Base-by-base conservation (phyloP, 2,113 vertebrate genomes). In the Rallus limicola region DNA sequence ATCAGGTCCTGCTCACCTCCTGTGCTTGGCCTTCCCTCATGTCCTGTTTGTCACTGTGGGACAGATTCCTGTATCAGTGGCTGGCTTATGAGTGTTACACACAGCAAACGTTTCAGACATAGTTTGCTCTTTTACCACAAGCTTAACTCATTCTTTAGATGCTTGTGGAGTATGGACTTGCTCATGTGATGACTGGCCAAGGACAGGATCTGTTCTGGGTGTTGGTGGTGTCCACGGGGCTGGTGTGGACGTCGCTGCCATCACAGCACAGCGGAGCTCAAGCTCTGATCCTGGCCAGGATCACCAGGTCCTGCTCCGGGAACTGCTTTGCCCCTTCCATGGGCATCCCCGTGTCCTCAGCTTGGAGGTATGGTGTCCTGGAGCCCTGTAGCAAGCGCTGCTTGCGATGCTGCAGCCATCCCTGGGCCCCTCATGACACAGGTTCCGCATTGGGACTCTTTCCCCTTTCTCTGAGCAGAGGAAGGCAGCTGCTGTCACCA, bases 401-500 rank as follows among this genome's bases (percentile, higher is more conserved):
- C 48, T 42, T 62, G 53, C 24, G 48, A 10, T 65, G 20, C 81
- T 2, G 0, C 65, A 1, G 31, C 9, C 68, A 60, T 31, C 34
- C 59, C 24, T 2, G 68, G 82, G 90, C 85, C 85, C 55, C 78
- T 63, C 15, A 16, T 36, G 70, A 44, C 76, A 52, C 65, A 72
- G 19, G 44, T 36, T 70, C 65, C 34, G 52, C 33, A 34, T 26
- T 42, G 72, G 84, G 55, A 71, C 92, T 90, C 88, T 78, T 96
- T 96, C 94, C 90, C 91, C 93, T 82, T 88, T 84, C 70, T 88
- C 16, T 60, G 65, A 16, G 80, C 56, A 95, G 93, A 96, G 96
- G 95, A 93, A 96, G 90, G 88, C 83, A 64, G 86, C 92, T 86
- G 95, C 95, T 97, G 95, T 96, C 95, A 94, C 84, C 56, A 31